A percentile compares a stretch with the other conserved stretches of the same genome.
Evolutionary conservation across 2,113 vertebrate species (phyloP).

Genomic region (Campylomormyrus numenius): DNA sequence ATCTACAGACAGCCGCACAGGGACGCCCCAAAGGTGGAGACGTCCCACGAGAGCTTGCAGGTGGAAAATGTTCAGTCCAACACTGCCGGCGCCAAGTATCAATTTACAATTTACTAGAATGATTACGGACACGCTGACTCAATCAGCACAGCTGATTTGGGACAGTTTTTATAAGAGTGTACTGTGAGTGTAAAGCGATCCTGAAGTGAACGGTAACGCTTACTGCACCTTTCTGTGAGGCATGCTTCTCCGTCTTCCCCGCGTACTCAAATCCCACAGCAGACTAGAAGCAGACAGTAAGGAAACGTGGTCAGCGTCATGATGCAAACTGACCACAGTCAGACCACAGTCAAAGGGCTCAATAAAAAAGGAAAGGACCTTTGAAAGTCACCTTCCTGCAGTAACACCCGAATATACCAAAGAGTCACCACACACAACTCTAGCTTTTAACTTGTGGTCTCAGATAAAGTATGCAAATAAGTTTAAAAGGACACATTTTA

Average conservation of each 20-base stretch:
- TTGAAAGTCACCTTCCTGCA: not conserved
- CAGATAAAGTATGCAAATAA: not conserved
- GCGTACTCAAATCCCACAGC: slow-evolving; percentile 93
- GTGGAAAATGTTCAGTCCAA: not conserved
- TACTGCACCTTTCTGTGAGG: slow-evolving; percentile 88
- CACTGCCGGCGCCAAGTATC: not conserved
- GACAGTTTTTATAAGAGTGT: not conserved
- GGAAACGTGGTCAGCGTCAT: not conserved
- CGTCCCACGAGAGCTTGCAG: not conserved
- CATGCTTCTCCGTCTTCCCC: slow-evolving; percentile 90
- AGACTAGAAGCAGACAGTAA: slow-evolving; percentile 60
- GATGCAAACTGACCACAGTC: not conserved
- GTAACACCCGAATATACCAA: not conserved
- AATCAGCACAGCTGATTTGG: not conserved
- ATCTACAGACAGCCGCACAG: not conserved
- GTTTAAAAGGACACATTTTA: not conserved
- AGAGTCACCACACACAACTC: not conserved
- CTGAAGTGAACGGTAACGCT: not conserved
- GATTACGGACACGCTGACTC: not conserved
- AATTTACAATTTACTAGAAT: not conserved
- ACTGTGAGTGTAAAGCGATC: not conserved
- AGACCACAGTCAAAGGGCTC: not conserved
- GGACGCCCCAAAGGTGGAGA: not conserved
- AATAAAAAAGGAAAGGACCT: not conserved
- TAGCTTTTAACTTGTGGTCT: not conserved